Evolutionary conservation across 2,797 vertebrate genomes (phyloP).

Genomic region (Emydoidea blandingii): DNA sequence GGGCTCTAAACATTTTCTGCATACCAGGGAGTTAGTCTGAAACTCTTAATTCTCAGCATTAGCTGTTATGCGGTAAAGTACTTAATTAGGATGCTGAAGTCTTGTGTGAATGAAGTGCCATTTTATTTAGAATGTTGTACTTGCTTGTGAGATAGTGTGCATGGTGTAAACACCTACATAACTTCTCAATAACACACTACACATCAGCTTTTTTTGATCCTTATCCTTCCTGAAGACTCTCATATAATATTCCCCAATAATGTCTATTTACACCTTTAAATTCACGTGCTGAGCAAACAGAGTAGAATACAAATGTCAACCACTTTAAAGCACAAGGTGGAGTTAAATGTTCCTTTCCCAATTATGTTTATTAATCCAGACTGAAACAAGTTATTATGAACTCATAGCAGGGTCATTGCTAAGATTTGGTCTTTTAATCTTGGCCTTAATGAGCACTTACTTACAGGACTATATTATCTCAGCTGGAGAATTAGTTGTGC

Average conservation of each 20-base stretch:
- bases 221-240: neutral
- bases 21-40: neutral
- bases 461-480: constrained; percentile 11
- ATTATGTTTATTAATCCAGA: neutral
- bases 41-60: neutral
- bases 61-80: neutral
- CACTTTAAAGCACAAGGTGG: neutral
- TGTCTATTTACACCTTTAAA: neutral
- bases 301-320: neutral
- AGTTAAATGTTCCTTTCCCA: neutral
- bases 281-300: neutral
- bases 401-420: neutral
- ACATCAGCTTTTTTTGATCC: neutral
- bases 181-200: neutral
- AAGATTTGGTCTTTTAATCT: constrained; percentile 13
- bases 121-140: neutral
- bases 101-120: constrained; percentile 32
- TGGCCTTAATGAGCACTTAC: constrained; percentile 37
- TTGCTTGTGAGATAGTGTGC: neutral
- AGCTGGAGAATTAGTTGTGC: constrained; percentile 3
- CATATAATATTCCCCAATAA: neutral
- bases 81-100: constrained; percentile 25
- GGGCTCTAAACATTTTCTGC: neutral
- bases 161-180: neutral
- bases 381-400: neutral